Evolutionary conservation across 2,797 vertebrate genomes (phyloP).

Genomic region (Gobionotothen gibberifrons): DNA sequence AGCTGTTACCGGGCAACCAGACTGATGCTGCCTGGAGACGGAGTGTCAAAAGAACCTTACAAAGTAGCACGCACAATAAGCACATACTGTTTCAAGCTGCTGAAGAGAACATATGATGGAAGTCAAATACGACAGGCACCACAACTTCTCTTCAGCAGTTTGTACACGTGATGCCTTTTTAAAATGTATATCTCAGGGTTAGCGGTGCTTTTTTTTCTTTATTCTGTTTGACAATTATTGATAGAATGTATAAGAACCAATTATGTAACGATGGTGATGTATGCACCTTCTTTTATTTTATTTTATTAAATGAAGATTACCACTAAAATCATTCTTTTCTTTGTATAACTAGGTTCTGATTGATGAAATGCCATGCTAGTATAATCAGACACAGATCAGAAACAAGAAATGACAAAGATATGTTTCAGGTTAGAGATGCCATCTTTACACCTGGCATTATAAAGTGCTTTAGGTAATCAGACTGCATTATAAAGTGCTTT

Average conservation of each 20-base stretch:
- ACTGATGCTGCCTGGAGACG: slow-evolving; percentile 74
- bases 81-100: neutral
- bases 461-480: too few species aligned
- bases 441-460: too few species aligned
- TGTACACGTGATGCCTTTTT: neutral
- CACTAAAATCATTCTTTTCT: neutral
- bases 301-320: slow-evolving; percentile 21
- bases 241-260: neutral
- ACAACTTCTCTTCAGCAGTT: neutral
- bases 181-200: slow-evolving; percentile 8
- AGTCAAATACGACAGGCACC: neutral
- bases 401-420: too few species aligned
- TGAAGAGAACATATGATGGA: neutral
- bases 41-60: neutral
- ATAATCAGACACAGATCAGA: neutral
- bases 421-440: too few species aligned
- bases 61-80: neutral
- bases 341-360: neutral
- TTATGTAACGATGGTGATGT: neutral
- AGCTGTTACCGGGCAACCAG: slow-evolving; percentile 13
- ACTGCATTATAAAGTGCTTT: too few species aligned
- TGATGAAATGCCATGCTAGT: neutral
- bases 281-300: slow-evolving; percentile 14
- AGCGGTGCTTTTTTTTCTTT: neutral
- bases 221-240: neutral